Conservation (phyloP, 2,888 invertebrate species). For the Dusona sp. region DNA sequence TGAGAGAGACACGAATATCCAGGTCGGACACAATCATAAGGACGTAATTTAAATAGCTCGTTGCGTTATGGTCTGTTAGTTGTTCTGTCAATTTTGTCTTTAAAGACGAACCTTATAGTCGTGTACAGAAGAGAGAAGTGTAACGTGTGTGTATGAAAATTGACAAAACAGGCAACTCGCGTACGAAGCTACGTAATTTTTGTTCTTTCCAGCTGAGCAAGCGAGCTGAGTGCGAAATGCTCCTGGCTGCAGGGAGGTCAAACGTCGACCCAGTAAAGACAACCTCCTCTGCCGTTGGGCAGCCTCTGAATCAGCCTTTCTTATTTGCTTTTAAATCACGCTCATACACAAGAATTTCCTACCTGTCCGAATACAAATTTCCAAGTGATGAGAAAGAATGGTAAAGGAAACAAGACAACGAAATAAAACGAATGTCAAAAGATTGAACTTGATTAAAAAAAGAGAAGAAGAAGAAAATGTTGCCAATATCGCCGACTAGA, state of each 20-base stretch:
- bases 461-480: background rate
- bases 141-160: background rate
- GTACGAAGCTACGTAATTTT: constrained; percentile 58
- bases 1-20: constrained; percentile 42
- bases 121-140: background rate
- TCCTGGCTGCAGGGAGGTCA: constrained; percentile 52
- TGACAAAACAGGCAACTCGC: background rate
- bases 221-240: constrained; percentile 7
- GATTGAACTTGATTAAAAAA: background rate
- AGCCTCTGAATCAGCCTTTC: constrained; percentile 35
- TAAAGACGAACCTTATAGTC: too few species aligned
- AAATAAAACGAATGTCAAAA: background rate
- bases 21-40: background rate
- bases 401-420: background rate
- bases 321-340: constrained; percentile 8
- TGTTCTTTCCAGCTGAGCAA: constrained; percentile 19
- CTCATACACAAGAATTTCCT: constrained; percentile 18
- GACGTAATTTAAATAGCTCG: background rate
- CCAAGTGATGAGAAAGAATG: background rate
- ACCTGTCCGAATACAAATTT: constrained; percentile 9
- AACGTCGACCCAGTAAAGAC: constrained; percentile 62
- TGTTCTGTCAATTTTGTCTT: background rate
- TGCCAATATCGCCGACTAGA: background rate
- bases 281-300: constrained; percentile 36
- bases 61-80: background rate